Conservation (phyloP, 35 echinoderm and acorn worm genomes). For the Patiria miniata region DNA sequence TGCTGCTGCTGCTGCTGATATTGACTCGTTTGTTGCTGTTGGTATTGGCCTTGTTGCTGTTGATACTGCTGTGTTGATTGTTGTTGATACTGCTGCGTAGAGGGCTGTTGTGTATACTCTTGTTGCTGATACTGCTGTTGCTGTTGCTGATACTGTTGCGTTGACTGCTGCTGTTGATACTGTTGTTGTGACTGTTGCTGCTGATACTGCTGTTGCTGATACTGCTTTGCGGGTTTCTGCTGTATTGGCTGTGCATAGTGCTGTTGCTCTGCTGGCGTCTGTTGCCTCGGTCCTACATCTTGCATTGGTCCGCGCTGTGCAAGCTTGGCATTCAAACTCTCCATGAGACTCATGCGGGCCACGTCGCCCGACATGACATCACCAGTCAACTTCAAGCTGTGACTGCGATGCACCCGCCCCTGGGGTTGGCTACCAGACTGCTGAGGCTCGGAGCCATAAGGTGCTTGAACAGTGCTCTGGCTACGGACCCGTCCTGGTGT, state of each 20-base stretch:
- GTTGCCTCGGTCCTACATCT: constrained; percentile 33
- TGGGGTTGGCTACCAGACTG: constrained; percentile 14
- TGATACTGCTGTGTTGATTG: constrained; percentile 7
- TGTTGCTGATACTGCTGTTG: constrained; percentile 38
- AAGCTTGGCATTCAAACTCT: constrained; percentile 85
- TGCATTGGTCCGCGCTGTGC: constrained; percentile 48
- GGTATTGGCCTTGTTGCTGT: constrained; percentile 22
- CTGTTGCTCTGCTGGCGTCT: constrained; percentile 21
- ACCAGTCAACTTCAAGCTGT: constrained; percentile 55
- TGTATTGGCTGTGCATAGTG: neutral
- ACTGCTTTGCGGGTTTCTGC: constrained; percentile 16
- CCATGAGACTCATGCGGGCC: constrained; percentile 54
- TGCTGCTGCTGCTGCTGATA: constrained; percentile 26
- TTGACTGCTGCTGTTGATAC: constrained; percentile 31
- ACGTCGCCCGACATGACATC: constrained; percentile 47
- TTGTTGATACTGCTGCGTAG: neutral
- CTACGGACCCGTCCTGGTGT: neutral
- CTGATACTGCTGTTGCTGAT: neutral
- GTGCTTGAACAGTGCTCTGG: neutral
- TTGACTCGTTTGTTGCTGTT: constrained; percentile 30
- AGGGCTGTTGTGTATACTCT: constrained; percentile 22
- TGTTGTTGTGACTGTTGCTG: constrained; percentile 8
- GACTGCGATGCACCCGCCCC: constrained; percentile 59
- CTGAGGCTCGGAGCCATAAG: neutral
- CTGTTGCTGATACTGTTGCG: constrained; percentile 39